phyloP scores from a whole-genome alignment of 92 coral and sea anemone species.

The Metridium senile region DNA sequence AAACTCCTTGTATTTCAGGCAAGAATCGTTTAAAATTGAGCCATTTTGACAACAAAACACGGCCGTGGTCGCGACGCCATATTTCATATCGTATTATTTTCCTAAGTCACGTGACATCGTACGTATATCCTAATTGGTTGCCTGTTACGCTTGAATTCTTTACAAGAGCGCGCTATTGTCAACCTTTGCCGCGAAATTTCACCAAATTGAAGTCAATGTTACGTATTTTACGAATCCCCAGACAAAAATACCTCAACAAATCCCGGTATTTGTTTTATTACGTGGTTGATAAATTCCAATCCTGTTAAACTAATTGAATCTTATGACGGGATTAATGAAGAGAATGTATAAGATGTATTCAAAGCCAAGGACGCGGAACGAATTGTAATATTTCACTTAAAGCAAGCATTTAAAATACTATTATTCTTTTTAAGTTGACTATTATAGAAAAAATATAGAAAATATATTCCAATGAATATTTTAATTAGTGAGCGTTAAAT shows the following conservation, averaged over 20 bases:
- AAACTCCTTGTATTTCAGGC: neutral
- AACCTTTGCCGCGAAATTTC: slow-evolving; percentile 5
- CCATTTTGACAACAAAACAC: slow-evolving; percentile 17
- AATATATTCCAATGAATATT: no score
- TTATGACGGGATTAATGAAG: slow-evolving; percentile 7
- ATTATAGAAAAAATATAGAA: no score
- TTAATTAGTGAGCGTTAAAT: no score
- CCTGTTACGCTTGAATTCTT: slow-evolving; percentile 21
- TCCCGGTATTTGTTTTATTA: neutral
- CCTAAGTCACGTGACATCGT: slow-evolving; percentile 15
- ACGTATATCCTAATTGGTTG: slow-evolving; percentile 10
- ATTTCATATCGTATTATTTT: slow-evolving; percentile 26
- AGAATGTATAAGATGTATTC: neutral
- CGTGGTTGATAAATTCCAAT: slow-evolving; percentile 17
- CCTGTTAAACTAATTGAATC: slow-evolving; percentile 18
- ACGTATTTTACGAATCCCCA: neutral
- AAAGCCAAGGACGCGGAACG: slow-evolving; percentile 21
- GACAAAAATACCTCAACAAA: neutral
- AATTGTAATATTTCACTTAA: neutral
- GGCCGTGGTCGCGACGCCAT: slow-evolving; percentile 22
- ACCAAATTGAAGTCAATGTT: neutral
- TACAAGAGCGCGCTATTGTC: slow-evolving; percentile 20
- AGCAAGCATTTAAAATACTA: neutral
- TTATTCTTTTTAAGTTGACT: no score
- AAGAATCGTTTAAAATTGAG: neutral